Evolutionary conservation across 2,797 vertebrate genomes (phyloP).

Genomic region (Columba guinea): DNA sequence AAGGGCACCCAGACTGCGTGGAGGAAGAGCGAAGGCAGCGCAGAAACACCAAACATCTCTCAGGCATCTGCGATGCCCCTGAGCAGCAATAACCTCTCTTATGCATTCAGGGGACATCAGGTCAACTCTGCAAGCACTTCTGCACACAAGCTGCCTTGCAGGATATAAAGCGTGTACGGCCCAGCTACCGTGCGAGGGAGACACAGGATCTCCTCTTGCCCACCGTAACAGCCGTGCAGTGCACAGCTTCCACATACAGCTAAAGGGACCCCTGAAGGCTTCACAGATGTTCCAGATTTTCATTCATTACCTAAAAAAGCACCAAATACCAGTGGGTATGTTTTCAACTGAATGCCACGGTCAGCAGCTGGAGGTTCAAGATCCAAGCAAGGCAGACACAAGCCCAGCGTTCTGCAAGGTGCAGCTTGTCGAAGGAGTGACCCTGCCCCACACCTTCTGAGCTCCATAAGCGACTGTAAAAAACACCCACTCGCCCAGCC

Average conservation of each 20-base stretch:
- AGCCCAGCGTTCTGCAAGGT: neutral
- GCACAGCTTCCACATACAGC: neutral
- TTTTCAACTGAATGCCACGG: neutral
- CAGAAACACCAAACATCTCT: neutral
- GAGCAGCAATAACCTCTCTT: neutral
- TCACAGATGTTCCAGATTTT: neutral
- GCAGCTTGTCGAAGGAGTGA: rapidly evolving
- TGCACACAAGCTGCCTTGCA: neutral
- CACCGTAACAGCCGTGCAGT: neutral
- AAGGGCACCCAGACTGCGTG: neutral
- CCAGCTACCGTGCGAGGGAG: rapidly evolving
- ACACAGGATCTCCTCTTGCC: neutral
- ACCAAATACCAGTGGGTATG: neutral
- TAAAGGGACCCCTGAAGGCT: neutral
- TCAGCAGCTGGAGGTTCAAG: neutral
- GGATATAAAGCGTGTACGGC: neutral
- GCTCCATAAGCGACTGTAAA: neutral
- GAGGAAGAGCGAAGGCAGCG: neutral
- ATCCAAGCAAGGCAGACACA: neutral
- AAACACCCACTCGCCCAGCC: neutral
- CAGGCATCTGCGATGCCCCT: neutral
- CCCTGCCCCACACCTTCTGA: neutral
- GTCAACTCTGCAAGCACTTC: neutral
- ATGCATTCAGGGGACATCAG: neutral
- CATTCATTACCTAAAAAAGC: neutral